Base-by-base conservation (phyloP, 64 coral and sea anemone genomes). In the Actinia equina region DNA sequence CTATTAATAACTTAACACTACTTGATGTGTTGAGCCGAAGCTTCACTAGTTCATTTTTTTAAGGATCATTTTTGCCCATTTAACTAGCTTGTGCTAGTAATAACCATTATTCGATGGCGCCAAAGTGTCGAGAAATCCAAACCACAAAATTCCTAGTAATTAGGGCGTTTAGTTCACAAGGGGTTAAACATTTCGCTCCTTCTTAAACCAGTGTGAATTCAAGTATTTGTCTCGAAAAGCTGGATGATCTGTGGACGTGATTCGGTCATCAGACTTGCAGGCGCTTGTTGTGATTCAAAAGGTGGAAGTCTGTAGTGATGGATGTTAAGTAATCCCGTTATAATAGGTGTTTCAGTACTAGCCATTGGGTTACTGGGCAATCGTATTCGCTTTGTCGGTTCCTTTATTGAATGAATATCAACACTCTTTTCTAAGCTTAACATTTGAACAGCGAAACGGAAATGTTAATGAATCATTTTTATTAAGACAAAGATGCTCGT, bases 231-330 rank as follows among this genome's bases (percentile, higher is more conserved):
- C 69, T 74, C 44, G 44, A 5, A 81, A 81, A 81, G 78, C 78
- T 81, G 78, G 78, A 81, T 81, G 43, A 81, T 81, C 78, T 52
- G 1, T 49, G 78, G 22, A 81, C 17, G 42, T 81, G 49, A 49
- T 52, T 81, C 78, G 78, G 78, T 81, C 78, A 52, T 52, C 78
- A 81, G 78, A 81, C 78, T 74, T 74, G 69, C 69, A 74, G 69
- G 69, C 69, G 69, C 69, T 74, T 41, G 69, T 74, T 13, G 1
- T 25, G 12, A 74, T 74, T 74, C 69, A 74, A 74, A 74, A 74
- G 69, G 69, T 30, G n/a, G 10, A 27, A 25, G 69, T 4, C 23
- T 41, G 1, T 74, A 30, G 7, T 13, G n/a, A 14, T 74, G 69
- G 26, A 13, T 74, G 26, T 74, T 27, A 13, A 42, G 69, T 41